phyloP scores from a whole-genome alignment of 2,888 invertebrate genomes.

The Brachypalpus laphriformis region DNA sequence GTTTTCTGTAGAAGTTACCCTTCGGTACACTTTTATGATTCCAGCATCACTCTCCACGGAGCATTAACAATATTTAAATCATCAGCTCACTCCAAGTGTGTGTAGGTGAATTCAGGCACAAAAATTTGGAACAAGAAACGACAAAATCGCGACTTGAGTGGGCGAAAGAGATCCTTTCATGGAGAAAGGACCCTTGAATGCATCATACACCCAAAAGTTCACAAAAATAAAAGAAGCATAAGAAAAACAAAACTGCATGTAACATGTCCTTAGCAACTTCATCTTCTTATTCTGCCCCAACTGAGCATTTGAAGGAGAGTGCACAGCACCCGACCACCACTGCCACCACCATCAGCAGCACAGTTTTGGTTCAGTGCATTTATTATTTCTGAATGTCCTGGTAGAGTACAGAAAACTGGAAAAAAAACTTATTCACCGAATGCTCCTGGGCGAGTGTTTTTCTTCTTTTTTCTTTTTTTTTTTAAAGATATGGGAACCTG shows the following conservation, averaged over 20 bases:
- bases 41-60: slow-evolving; percentile 23
- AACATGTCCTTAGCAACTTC: slow-evolving; percentile 47
- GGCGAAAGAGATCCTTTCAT: slow-evolving; percentile 24
- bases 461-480: neutral
- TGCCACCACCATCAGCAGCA: slow-evolving; percentile 5
- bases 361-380: slow-evolving; percentile 66
- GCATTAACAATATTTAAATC: slow-evolving; percentile 49
- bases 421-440: slow-evolving; percentile 50
- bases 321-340: neutral
- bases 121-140: slow-evolving; percentile 35
- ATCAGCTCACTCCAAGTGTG: slow-evolving; percentile 25
- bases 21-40: slow-evolving; percentile 38
- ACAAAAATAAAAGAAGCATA: slow-evolving; percentile 24
- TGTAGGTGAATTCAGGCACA: slow-evolving; percentile 7
- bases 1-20: slow-evolving; percentile 4
- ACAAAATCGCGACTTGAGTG: neutral
- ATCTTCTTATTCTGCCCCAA: slow-evolving; percentile 15
- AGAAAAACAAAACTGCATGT: slow-evolving; percentile 28
- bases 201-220: slow-evolving; percentile 42
- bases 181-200: slow-evolving; percentile 42
- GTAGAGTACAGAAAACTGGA: slow-evolving; percentile 20
- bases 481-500: slow-evolving; percentile 15
- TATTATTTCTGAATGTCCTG: slow-evolving; percentile 72
- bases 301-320: neutral
- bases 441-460: slow-evolving; percentile 47